Evolutionary conservation across 2,888 invertebrate genomes (phyloP), one percentile per base, ranked within the genome.

Genomic region (Himalopsyche kuldschensis): DNA sequence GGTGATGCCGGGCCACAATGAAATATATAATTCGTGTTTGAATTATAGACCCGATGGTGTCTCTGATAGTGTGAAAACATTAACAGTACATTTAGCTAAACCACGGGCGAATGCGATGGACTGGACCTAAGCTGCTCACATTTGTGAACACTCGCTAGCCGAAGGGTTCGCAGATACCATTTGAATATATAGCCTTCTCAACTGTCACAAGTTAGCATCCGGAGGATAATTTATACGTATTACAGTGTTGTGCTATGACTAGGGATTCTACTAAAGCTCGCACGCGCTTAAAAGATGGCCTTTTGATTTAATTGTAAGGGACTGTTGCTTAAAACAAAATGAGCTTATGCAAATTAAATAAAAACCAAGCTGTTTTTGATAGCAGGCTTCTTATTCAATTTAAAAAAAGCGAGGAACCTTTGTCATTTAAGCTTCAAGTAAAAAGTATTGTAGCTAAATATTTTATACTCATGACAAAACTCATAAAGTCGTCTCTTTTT

Each of bases 141-240:
- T 41, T 41, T 15, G 41, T 69, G 20, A 69, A 69, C 69, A 69
- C 69, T 69, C 11, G 69, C 27, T 69, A 30, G 69, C 69, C 69
- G 27, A 69, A 69, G 69, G 69, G 69, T 69, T 41, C 30, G 27
- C 69, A 69, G 69, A 69, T 69, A 69, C 24, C 27, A 27, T 27
- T 69, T 27, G 69, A 69, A 69, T 69, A 69, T 69, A 69, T 69
- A 69, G 69, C 69, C 69, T 69, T 69, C 69, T 69, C 69, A 69
- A 69, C 69, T 69, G 69, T 69, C 69, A 69, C 69, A 69, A 69
- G 69, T 69, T 69, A 69, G 69, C 69, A 69, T 69, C 69, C 69
- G 69, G 69, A 69, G 69, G 30, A 69, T 69, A 69, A 69, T 69
- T 69, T 69, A 69, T 69, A 69, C 69, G 69, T 27, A 69, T 69